Evolutionary conservation across 2,113 vertebrate species (phyloP).

Genomic region (Pristiophorus japonicus): DNA sequence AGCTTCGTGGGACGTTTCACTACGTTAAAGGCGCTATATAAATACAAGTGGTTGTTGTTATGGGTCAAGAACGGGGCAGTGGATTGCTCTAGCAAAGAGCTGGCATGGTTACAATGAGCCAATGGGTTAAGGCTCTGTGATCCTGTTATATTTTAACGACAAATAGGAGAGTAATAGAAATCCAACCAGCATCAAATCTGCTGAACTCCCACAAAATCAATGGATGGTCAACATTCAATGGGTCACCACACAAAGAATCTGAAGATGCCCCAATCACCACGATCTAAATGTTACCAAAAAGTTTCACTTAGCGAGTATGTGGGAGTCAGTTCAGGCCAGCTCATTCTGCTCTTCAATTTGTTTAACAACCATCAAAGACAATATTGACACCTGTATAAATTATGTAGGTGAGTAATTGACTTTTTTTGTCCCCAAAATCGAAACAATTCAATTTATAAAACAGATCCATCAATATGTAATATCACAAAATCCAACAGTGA

Average conservation of each 20-base stretch:
- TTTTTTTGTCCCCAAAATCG: not conserved
- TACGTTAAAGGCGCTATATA: too few relatives aligned
- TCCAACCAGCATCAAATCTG: not conserved
- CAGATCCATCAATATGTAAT: not conserved
- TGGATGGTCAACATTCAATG: not conserved
- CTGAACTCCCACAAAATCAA: not conserved
- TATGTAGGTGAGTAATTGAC: not conserved
- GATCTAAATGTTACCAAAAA: not conserved
- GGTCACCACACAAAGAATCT: too few relatives aligned
- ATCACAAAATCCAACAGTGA: not conserved
- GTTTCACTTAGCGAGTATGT: not conserved
- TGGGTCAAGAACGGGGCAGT: not conserved
- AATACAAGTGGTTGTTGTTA: too few relatives aligned
- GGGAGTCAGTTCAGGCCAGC: not conserved
- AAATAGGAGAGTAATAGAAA: not conserved
- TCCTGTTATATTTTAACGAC: not conserved
- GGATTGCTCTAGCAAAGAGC: not conserved
- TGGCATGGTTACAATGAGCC: not conserved
- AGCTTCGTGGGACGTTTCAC: too few relatives aligned
- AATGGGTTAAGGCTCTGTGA: not conserved
- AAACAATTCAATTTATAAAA: slow-evolving; percentile 19
- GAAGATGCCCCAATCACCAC: too few relatives aligned
- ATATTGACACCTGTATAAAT: not conserved
- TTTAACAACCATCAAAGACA: not conserved
- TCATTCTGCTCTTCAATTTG: not conserved